These are phyloP conservation scores for Halictus quadricinctus DNA, from an alignment of 2,888 invertebrate species.

Conservation along the genomic window DNA sequence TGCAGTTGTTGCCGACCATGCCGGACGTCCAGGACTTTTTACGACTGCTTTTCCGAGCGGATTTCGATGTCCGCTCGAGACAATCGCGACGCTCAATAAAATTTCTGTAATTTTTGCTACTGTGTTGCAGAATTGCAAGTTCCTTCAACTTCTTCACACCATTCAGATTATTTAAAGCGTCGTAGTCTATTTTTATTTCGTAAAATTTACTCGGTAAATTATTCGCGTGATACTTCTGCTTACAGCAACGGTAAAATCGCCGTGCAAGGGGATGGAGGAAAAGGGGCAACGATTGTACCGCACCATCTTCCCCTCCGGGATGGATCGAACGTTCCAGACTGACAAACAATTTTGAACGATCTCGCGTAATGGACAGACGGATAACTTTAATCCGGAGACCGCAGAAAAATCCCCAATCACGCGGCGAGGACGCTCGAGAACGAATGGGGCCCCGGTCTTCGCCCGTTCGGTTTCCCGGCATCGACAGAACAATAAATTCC, in stretches of 20 bases:
- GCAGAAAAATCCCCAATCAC: background rate
- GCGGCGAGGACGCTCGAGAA: background rate
- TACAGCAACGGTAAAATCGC: too few species aligned
- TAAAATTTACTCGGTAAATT: too few species aligned
- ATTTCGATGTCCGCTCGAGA: background rate
- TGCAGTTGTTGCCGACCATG: background rate
- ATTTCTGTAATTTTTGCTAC: background rate
- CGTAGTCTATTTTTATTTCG: too few species aligned
- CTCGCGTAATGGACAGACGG: background rate
- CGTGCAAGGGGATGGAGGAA: too few species aligned
- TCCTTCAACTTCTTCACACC: too few species aligned
- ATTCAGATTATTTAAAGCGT: too few species aligned
- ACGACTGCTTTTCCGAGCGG: background rate
- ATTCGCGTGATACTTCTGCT: too few species aligned
- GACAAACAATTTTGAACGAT: background rate
- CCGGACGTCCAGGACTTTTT: background rate
- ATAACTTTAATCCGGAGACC: background rate
- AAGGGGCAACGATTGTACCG: background rate
- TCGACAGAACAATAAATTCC: slow-evolving; percentile 21
- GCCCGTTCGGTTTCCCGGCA: background rate
- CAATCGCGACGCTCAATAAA: background rate
- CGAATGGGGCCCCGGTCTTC: background rate
- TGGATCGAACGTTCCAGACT: background rate
- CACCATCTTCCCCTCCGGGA: background rate
- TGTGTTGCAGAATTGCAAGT: too few species aligned